A percentile compares a stretch with the other conserved stretches of the same genome.
Evolutionary conservation across 2,797 vertebrate species (phyloP).

Genomic region (Holocentrus rufus): DNA sequence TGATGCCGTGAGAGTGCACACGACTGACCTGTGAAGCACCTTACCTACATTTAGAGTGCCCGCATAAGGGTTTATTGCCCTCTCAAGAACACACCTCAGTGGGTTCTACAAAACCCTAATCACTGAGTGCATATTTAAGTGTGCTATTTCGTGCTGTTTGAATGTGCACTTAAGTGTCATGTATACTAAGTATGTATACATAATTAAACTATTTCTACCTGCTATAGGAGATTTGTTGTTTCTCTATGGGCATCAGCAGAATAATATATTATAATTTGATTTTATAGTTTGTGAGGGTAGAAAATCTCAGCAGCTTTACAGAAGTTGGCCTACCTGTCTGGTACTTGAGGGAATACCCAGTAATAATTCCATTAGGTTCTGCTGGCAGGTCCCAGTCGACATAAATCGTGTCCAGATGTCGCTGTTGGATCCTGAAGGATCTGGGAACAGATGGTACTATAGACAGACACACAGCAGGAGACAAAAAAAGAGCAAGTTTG

Average conservation of each 20-base stretch:
- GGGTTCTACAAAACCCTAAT: slow-evolving; percentile 15
- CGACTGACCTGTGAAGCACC: slow-evolving; percentile 37
- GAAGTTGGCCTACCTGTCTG: slow-evolving; percentile 82
- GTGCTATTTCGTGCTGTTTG: slow-evolving; percentile 14
- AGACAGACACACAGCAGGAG: slow-evolving; percentile 41
- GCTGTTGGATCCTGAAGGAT: slow-evolving; percentile 93
- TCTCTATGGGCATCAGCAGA: background rate
- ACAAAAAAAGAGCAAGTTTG: slow-evolving; percentile 8
- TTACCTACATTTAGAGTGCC: slow-evolving; percentile 23
- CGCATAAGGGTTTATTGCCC: slow-evolving; percentile 51
- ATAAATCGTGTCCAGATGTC: slow-evolving; percentile 91
- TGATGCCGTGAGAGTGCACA: slow-evolving; percentile 28
- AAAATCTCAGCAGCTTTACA: background rate
- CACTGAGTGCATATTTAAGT: slow-evolving; percentile 40
- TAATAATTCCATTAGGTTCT: slow-evolving; percentile 94
- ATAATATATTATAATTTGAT: slow-evolving; percentile 2
- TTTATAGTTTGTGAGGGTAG: background rate
- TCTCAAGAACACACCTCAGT: slow-evolving; percentile 29
- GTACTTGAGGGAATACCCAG: slow-evolving; percentile 90
- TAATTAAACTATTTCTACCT: background rate
- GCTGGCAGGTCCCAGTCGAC: slow-evolving; percentile 94
- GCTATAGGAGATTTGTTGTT: slow-evolving; percentile 1
- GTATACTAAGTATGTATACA: no score
- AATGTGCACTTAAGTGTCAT: slow-evolving; percentile 6
- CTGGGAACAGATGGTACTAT: slow-evolving; percentile 91